Conservation (phyloP, 1,140 invertebrate species). For the Tetragnatha versicolor region DNA sequence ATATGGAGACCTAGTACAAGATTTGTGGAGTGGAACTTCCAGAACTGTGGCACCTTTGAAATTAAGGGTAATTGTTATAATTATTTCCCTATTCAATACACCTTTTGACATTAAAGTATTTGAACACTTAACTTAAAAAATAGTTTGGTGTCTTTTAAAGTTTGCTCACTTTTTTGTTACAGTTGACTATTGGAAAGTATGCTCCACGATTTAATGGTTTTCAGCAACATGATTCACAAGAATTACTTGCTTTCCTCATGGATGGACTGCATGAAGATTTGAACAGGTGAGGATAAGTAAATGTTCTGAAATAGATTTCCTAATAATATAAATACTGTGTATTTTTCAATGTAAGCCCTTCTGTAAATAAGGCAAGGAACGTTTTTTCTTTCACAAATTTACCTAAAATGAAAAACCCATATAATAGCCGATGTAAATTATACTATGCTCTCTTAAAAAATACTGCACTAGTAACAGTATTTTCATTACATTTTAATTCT, state of each 20-base stretch:
- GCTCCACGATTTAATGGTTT: conserved; percentile 83
- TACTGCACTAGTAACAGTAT: no score
- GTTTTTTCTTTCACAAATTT: no score
- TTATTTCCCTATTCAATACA: no score
- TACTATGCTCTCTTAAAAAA: no score
- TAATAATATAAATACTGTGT: background rate
- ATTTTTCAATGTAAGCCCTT: no score
- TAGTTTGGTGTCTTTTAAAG: background rate
- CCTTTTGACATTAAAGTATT: no score
- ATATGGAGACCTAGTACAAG: conserved; percentile 84
- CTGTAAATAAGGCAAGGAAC: no score
- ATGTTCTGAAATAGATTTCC: background rate
- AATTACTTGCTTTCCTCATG: conserved; percentile 85
- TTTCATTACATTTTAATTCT: no score
- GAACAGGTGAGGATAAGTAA: conserved; percentile 68
- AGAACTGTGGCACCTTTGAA: conserved; percentile 84
- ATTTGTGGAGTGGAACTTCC: conserved; percentile 82
- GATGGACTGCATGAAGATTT: conserved; percentile 90
- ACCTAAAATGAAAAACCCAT: no score
- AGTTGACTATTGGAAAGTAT: conserved; percentile 83
- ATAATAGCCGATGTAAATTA: no score
- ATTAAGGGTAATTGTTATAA: conserved; percentile 72
- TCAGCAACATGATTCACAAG: conserved; percentile 89
- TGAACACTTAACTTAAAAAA: no score
- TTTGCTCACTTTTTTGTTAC: conserved; percentile 46